These are phyloP conservation scores for Rhagoletis pomonella DNA, from an alignment of 1,140 invertebrate genomes.

Conservation along the genomic window DNA sequence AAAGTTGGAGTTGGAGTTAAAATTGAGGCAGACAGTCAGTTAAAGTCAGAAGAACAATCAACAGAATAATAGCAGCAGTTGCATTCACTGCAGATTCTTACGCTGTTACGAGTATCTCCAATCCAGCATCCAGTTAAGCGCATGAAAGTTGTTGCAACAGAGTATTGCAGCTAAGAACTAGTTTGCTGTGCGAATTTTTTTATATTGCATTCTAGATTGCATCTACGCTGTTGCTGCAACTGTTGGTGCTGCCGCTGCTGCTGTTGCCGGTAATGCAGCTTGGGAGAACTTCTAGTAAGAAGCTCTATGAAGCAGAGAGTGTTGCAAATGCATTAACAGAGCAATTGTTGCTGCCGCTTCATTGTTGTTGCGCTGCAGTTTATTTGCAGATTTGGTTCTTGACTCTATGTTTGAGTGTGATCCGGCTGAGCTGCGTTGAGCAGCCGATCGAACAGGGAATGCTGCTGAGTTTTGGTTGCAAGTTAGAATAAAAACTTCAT, in stretches of 20 bases:
- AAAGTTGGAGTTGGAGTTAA: not conserved
- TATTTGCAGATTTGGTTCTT: not conserved
- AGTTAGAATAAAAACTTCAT: not conserved
- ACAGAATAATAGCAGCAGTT: not conserved
- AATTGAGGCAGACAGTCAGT: not conserved
- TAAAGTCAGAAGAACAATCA: not conserved
- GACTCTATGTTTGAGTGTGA: too few relatives aligned
- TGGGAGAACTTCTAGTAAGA: not conserved
- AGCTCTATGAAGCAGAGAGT: not conserved
- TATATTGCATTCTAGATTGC: not conserved
- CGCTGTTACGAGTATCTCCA: not conserved
- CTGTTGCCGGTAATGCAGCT: not conserved
- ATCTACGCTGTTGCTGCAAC: not conserved
- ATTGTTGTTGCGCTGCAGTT: slow-evolving; percentile 8
- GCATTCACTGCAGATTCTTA: not conserved
- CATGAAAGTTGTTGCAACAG: not conserved
- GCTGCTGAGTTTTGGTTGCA: not conserved
- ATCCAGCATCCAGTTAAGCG: not conserved
- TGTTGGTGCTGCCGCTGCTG: not conserved
- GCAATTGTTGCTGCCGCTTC: not conserved
- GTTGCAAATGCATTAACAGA: not conserved
- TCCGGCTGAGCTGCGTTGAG: not conserved
- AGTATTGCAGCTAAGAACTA: not conserved
- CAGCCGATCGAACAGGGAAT: not conserved
- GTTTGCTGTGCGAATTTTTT: not conserved